Conservation (phyloP, 2,113 vertebrate species). For the Megalops atlanticus region DNA sequence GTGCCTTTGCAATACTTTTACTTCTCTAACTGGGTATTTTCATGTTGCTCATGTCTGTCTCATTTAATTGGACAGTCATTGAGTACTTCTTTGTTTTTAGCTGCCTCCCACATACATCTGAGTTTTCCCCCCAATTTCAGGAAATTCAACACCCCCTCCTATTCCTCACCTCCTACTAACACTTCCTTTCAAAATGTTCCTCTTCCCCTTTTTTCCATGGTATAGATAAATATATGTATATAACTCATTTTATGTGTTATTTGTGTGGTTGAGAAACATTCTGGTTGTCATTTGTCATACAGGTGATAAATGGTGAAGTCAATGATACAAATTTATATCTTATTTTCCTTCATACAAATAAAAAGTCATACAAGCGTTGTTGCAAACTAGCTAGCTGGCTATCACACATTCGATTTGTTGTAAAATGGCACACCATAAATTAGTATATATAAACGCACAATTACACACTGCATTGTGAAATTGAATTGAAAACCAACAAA, state of each 20-base stretch:
- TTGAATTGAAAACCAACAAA: no score
- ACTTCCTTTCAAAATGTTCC: neutral
- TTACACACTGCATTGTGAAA: no score
- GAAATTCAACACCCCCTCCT: neutral
- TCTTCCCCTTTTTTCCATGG: neutral
- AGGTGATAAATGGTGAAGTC: neutral
- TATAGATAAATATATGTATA: neutral
- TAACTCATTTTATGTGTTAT: neutral
- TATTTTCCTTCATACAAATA: neutral
- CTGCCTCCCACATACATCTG: constrained; percentile 8
- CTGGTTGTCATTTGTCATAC: neutral
- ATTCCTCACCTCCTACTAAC: neutral
- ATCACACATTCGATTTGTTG: no score
- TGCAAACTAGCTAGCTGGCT: no score
- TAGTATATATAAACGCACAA: no score
- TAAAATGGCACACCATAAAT: no score
- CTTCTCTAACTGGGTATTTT: neutral
- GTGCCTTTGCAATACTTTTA: neutral
- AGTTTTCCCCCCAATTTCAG: neutral
- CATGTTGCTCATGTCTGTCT: neutral
- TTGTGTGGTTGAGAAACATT: neutral
- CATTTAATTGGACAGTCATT: neutral
- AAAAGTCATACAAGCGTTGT: no score
- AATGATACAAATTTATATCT: neutral
- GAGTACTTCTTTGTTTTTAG: constrained; percentile 5